Conservation (phyloP, 2,888 invertebrate genomes). For the Rotaria sp. region DNA sequence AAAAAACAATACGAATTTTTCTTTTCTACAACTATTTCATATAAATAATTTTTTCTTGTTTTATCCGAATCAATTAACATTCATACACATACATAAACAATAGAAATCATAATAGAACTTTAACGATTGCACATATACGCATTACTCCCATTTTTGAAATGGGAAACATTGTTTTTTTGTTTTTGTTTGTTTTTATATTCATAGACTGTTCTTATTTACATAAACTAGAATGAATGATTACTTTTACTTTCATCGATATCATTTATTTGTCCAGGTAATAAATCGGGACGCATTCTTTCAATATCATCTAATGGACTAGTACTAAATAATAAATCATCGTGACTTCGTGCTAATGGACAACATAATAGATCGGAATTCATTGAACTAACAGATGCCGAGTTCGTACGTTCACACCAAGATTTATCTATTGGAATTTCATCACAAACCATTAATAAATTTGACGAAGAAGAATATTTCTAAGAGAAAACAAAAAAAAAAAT, state of each 20-base stretch:
- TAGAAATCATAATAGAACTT: background rate
- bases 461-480: background rate
- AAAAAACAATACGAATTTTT: too few species aligned
- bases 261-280: background rate
- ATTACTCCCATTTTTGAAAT: background rate
- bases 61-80: background rate
- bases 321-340: background rate
- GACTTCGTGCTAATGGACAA: slow-evolving; percentile 1
- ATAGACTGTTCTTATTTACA: background rate
- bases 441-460: background rate
- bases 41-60: background rate
- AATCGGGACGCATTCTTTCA: background rate
- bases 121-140: background rate
- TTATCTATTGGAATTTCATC: background rate
- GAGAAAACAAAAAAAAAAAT: background rate
- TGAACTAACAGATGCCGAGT: background rate
- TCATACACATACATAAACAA: background rate
- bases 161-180: too few species aligned
- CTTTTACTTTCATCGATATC: background rate
- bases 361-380: background rate
- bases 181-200: too few species aligned
- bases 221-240: slow-evolving; percentile 4
- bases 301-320: background rate
- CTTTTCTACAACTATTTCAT: background rate
- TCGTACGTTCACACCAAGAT: background rate